phyloP scores from a whole-genome alignment of 2,113 vertebrate species.

The Salvelinus namaycush region DNA sequence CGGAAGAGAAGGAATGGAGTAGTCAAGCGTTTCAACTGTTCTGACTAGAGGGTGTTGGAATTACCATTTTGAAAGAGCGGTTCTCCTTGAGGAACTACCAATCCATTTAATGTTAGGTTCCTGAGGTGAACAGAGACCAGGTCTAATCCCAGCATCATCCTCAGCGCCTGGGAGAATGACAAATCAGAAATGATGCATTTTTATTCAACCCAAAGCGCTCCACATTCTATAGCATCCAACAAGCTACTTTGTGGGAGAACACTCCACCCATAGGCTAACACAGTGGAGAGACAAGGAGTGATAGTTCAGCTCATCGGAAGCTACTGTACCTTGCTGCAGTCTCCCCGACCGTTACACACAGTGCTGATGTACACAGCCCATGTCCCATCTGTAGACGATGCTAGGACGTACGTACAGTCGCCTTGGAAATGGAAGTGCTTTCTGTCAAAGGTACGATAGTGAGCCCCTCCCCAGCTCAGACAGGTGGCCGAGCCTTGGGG shows the following conservation, averaged over 20 bases:
- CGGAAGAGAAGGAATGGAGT: background rate
- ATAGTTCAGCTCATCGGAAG: background rate
- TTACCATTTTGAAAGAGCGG: slow-evolving; percentile 80
- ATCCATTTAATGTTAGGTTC: slow-evolving; percentile 77
- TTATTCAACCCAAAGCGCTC: too few species aligned
- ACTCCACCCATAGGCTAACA: background rate
- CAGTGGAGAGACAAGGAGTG: background rate
- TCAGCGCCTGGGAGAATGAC: slow-evolving; percentile 63
- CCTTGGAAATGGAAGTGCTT: slow-evolving; percentile 84
- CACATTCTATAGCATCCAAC: too few species aligned
- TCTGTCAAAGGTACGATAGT: slow-evolving; percentile 84
- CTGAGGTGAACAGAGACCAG: slow-evolving; percentile 64
- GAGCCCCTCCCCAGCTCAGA: slow-evolving; percentile 82
- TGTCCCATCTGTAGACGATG: slow-evolving; percentile 74
- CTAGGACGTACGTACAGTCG: slow-evolving; percentile 82
- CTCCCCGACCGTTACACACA: slow-evolving; percentile 57
- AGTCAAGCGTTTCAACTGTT: too few species aligned
- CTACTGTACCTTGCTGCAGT: slow-evolving; percentile 74
- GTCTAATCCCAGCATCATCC: slow-evolving; percentile 79
- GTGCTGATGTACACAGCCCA: slow-evolving; percentile 79
- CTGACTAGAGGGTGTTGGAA: background rate
- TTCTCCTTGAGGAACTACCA: slow-evolving; percentile 58
- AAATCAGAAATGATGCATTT: background rate
- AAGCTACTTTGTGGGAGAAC: background rate
- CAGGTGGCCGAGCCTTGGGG: slow-evolving; percentile 76